A percentile compares a stretch with the other conserved stretches of the same genome.
Evolutionary conservation across 1,140 invertebrate species (phyloP).

Genomic region (Oryzaephilus surinamensis): DNA sequence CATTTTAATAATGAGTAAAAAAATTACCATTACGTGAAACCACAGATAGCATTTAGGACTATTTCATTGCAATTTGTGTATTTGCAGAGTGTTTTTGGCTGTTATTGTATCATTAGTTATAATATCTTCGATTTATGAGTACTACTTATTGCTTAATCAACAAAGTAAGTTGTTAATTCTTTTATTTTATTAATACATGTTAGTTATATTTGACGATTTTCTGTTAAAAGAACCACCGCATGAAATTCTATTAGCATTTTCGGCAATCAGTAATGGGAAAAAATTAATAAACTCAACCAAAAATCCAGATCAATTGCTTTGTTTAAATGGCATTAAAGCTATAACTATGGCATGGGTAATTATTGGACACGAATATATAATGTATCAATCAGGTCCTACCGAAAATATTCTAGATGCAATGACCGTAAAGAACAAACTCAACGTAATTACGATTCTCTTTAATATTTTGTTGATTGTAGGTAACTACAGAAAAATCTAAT

Average conservation of each 20-base stretch:
- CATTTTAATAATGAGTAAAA: too few species aligned
- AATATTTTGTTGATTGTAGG: slow-evolving; percentile 23
- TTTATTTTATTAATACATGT: too few species aligned
- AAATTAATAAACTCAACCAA: slow-evolving; percentile 5
- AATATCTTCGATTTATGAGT: too few species aligned
- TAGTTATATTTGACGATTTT: too few species aligned
- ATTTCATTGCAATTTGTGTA: too few species aligned
- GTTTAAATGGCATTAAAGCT: slow-evolving; percentile 44
- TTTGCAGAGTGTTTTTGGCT: too few species aligned
- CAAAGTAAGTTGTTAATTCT: too few species aligned
- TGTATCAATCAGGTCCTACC: neutral
- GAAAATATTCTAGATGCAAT: slow-evolving; percentile 5
- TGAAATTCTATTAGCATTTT: slow-evolving; percentile 5
- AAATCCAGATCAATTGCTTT: slow-evolving; percentile 29
- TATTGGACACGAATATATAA: slow-evolving; percentile 41
- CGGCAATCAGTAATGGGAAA: slow-evolving; percentile 5
- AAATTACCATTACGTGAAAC: too few species aligned
- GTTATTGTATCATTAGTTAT: too few species aligned
- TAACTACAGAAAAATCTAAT: slow-evolving; percentile 21
- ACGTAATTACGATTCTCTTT: neutral
- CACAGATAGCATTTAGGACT: too few species aligned
- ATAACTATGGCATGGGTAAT: slow-evolving; percentile 56
- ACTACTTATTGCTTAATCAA: too few species aligned
- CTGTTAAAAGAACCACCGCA: slow-evolving; percentile 2
- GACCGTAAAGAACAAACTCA: slow-evolving; percentile 3